Evolutionary conservation across 1,140 invertebrate genomes (phyloP), one percentile per base, ranked within the genome.

Genomic region (Bemisia tabaci): DNA sequence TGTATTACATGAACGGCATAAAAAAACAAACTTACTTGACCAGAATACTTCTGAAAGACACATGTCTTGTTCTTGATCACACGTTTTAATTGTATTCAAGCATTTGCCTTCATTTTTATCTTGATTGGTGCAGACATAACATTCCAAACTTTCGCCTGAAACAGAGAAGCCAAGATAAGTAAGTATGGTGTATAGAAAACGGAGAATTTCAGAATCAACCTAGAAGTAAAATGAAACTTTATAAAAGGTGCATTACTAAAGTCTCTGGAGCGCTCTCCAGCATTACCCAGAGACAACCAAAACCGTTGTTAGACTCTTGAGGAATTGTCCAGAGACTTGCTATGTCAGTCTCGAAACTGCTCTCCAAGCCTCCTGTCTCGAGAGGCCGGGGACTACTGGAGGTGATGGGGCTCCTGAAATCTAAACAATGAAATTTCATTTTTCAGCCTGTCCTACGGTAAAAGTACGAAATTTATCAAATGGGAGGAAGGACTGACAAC

Each of bases 31-130:
- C 84, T 82, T 78, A 87, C 85, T 86, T 75, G 93, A 92, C 94
- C 93, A 96, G 74, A 82, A 85, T 12, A 95, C 89, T 80, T 92
- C 90, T 1, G 92, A 88, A 59, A 92, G 80, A 76, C 95, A 98
- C 58, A 87, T 83, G 78, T 97, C 92, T 76, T 97, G 83, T 26
- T 82, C 85, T 71, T 88, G 84, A 69, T 93, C 86, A 77, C 95
- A 98, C 23, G 90, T 93, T 76, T 88, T 89, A 22, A 95, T 91
- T 2, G 93, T 95, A 73, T 90, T 93, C 12, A 91, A 78, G 77
- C 95, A 98, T 79, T 98, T 98, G 70, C 91, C 93, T 33, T 82
- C 84, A 74, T 98, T 98, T 70, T 89, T 87, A 71, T 95, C 92
- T 80, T 98, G 95, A 71, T 90, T 85, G 65, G 86, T 82, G 77